These are phyloP conservation scores for Euura saliciscinereae DNA, from an alignment of 1,140 invertebrate genomes.

Conservation along the genomic window DNA sequence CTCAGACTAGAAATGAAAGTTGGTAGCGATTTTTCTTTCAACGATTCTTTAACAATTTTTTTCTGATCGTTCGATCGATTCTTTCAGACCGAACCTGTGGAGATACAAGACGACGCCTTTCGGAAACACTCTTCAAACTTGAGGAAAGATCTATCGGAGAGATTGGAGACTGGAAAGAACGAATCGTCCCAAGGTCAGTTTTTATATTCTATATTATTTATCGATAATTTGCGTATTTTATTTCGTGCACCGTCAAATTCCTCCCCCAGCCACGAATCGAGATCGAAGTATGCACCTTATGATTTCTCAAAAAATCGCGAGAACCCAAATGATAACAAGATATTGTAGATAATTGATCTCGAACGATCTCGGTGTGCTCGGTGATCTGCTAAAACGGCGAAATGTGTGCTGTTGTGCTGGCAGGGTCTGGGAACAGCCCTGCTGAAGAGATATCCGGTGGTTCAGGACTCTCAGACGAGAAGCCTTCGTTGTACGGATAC, in stretches of 20 bases:
- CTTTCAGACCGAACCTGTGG: conserved; percentile 49
- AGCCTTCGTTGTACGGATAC: conserved; percentile 50
- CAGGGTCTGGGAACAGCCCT: conserved; percentile 47
- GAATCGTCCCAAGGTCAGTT: conserved; percentile 46
- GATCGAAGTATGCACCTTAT: background rate
- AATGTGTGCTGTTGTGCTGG: conserved; percentile 43
- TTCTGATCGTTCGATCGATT: conserved; percentile 6
- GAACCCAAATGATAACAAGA: too few species aligned
- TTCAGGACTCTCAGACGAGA: conserved; percentile 47
- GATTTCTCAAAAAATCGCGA: background rate
- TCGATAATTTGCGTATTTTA: background rate
- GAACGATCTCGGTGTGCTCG: background rate
- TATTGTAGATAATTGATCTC: too few species aligned
- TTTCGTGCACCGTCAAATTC: background rate
- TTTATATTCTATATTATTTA: background rate
- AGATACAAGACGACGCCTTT: conserved; percentile 40
- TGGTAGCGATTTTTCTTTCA: conserved; percentile 17
- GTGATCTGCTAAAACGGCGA: conserved; percentile 35
- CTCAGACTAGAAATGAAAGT: conserved; percentile 54
- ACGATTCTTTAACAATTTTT: conserved; percentile 6
- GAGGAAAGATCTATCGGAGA: conserved; percentile 38
- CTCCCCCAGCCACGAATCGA: too few species aligned
- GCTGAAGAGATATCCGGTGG: conserved; percentile 49
- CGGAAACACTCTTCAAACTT: conserved; percentile 29
- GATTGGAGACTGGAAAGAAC: conserved; percentile 39